A percentile compares a stretch with the other conserved stretches of the same genome.
These are phyloP conservation scores for Heterochromis multidens DNA, from an alignment of 2,113 vertebrate species.

Conservation along the genomic window DNA sequence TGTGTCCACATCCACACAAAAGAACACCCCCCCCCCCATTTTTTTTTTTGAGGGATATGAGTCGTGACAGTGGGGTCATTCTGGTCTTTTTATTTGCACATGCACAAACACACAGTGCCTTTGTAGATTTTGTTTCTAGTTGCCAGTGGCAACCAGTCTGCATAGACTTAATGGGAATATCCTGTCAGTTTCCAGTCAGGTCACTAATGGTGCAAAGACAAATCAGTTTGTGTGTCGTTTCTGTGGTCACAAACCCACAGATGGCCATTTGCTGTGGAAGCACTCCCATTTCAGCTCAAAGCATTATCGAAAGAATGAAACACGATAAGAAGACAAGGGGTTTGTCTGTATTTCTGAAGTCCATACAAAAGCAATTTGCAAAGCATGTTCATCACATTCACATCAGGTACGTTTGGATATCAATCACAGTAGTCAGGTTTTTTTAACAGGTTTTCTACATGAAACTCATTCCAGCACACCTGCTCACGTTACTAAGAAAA, in stretches of 20 bases:
- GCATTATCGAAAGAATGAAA: not conserved
- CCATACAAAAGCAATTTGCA: not conserved
- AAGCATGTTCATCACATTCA: not conserved
- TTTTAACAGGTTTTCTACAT: not conserved
- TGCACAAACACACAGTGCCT: not conserved
- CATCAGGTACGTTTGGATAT: not conserved
- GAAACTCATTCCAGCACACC: not conserved
- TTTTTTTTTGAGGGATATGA: not conserved
- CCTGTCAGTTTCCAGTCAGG: constrained; percentile 8
- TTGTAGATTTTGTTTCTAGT: not conserved
- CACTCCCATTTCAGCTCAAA: not conserved
- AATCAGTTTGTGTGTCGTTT: not conserved
- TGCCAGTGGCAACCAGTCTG: not conserved
- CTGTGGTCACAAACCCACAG: not conserved
- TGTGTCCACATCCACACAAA: not conserved
- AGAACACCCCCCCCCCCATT: accelerated
- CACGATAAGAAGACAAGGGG: not conserved
- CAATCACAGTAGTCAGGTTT: not conserved
- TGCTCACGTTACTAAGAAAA: not conserved
- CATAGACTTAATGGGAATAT: not conserved
- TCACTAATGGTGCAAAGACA: not conserved
- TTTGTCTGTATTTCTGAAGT: not conserved
- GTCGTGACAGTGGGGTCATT: not conserved
- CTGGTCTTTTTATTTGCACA: constrained; percentile 3
- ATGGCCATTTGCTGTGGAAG: not conserved